A percentile compares a stretch with the other conserved stretches of the same genome.
Evolutionary conservation across 2,888 invertebrate species (phyloP).

Genomic region (Steromphala cineraria): DNA sequence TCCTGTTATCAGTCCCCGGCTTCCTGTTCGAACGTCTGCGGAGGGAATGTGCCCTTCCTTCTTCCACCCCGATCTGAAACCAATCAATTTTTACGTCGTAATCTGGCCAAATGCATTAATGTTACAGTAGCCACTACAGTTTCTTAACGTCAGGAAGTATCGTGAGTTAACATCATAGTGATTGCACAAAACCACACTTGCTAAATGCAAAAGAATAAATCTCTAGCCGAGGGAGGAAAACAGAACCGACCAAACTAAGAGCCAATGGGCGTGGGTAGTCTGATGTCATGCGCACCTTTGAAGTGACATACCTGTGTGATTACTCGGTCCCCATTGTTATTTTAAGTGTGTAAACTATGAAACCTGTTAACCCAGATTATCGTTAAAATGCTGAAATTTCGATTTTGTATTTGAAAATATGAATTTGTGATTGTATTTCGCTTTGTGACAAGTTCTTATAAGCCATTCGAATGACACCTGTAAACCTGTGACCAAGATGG

Average conservation of each 20-base stretch:
- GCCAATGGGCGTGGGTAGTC: slow-evolving; percentile 23
- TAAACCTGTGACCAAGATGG: neutral
- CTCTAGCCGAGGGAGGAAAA: neutral
- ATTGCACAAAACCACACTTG: too few relatives aligned
- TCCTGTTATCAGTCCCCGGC: slow-evolving; percentile 30
- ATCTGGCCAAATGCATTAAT: too few relatives aligned
- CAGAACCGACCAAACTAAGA: neutral
- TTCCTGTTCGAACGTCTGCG: slow-evolving; percentile 27
- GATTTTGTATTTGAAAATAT: neutral
- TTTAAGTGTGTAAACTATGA: neutral
- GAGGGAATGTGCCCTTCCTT: slow-evolving; percentile 39
- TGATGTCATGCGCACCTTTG: slow-evolving; percentile 26
- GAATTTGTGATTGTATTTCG: too few relatives aligned
- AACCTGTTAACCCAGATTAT: neutral
- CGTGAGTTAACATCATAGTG: too few relatives aligned
- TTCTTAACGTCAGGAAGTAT: too few relatives aligned
- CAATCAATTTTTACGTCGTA: too few relatives aligned
- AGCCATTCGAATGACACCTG: neutral
- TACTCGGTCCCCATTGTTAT: neutral
- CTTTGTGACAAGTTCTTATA: neutral
- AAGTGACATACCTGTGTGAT: slow-evolving; percentile 24
- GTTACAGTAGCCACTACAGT: too few relatives aligned
- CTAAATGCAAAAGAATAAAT: too few relatives aligned
- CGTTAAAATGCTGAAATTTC: neutral
- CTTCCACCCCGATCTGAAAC: slow-evolving; percentile 33